Evolutionary conservation across 2,113 vertebrate species (phyloP), one percentile per base, ranked within the genome.

Genomic region (Collichthys lucidus): DNA sequence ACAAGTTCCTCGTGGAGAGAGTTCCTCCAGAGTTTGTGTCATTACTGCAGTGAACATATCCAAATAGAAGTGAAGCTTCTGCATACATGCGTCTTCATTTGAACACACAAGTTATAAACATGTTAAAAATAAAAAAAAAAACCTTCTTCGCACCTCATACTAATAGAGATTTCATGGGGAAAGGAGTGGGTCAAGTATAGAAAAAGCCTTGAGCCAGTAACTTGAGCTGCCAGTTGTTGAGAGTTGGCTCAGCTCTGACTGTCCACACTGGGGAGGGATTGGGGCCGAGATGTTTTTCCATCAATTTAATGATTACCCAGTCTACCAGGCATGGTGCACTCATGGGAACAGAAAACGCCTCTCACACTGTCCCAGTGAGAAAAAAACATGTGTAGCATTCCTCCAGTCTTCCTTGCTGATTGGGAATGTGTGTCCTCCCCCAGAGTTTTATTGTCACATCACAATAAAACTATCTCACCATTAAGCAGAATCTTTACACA

Each of bases 161-260:
- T 19, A 8, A 49, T 29, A 52, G 4, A 53, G 16, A 74, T 0
- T 61, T 75, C 3, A 55, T 19, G 12, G 8, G 29, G 46, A 67
- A 75, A 71, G 42, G 42, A 26, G 52, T 72, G 20, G 20, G 42
- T 69, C 8, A 66, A 69, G 56, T 20, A 47, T 40, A 57, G 53
- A 74, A 53, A 82, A 91, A 55, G 24, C 7, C 31, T 19, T 31
- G 42, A 70, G 77, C 29, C 47, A 40, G 80, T 63, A 83, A 92
- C 69, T 63, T 60, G 77, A 88, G 86, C 85, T 69, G 76, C 90
- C 93, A 94, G 89, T 91, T 93, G 92, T 86, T 82, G 53, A 83
- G 66, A 65, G 65, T 71, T 87, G 89, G 89, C 80, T 83, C 63
- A 29, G 85, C 69, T 71, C 76, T 40, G 42, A 16, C 74, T 46